Conservation (phyloP, 2,888 invertebrate genomes). For the Lasioglossum lativentre region DNA sequence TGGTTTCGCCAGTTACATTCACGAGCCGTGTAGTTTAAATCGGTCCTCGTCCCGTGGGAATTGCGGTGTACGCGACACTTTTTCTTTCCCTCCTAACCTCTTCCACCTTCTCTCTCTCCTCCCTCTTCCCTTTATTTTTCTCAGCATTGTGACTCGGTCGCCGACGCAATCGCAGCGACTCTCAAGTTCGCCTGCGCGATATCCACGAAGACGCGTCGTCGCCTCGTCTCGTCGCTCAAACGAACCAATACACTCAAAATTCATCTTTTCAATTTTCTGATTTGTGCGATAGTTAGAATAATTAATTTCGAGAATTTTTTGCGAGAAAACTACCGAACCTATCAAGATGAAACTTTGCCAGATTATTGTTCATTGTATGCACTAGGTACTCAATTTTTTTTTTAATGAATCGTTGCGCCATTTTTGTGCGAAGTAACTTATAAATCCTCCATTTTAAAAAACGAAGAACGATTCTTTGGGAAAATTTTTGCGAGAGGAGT, state of each 20-base stretch:
- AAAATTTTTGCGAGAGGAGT: neutral
- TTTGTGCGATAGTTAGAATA: neutral
- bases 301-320: neutral
- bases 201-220: neutral
- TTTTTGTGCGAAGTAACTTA: too few relatives aligned
- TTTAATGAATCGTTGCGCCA: too few relatives aligned
- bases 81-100: conserved; percentile 60
- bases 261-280: neutral
- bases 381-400: too few relatives aligned
- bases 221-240: neutral
- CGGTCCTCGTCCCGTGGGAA: conserved; percentile 66
- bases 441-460: neutral
- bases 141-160: conserved; percentile 62
- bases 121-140: conserved; percentile 57
- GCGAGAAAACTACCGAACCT: too few relatives aligned
- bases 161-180: conserved; percentile 63
- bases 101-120: conserved; percentile 58
- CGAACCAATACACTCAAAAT: neutral
- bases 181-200: conserved; percentile 50
- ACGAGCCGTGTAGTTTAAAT: conserved; percentile 59
- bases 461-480: neutral
- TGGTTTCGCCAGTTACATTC: conserved; percentile 58
- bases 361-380: too few relatives aligned
- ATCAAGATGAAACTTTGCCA: too few relatives aligned
- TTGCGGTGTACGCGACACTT: conserved; percentile 67